Evolutionary conservation across 2,113 vertebrate species (phyloP), one percentile per base, ranked within the genome.

Genomic region (Entelurus aequoreus): DNA sequence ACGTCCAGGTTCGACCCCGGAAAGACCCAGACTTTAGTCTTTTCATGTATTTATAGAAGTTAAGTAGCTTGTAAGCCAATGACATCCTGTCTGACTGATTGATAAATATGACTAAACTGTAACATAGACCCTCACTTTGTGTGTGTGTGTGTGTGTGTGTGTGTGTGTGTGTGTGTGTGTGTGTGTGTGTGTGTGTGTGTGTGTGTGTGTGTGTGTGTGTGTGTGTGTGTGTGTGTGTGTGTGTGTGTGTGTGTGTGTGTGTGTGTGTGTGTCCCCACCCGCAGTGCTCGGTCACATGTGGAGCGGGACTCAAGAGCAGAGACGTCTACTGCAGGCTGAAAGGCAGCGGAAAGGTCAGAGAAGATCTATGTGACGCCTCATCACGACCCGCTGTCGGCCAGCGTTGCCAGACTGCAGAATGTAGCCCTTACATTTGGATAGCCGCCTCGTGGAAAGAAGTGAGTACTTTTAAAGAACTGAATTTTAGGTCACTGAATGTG

Each of bases 201-300:
- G 40, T 42, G 7, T 42, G 28, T 28, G 28, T 28, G 28, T 42
- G 40, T 42, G 40, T 10, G 7, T 42, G 40, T 42, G 40, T 42
- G 6, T 42, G 40, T 42, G 40, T 9, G 40, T 42, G 40, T 42
- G 40, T 42, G 40, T 42, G 7, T 42, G 28, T 28, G 28, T 28
- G 28, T 42, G 40, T 42, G 40, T 10, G 7, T 42, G 40, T 42
- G 40, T 42, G 6, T 42, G 40, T 42, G 40, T 9, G 40, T 42
- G 40, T 42, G 40, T 49, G 16, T 35, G 40, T 68, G 35, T 68
- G 15, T 78, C 28, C 66, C 42, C 54, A 68, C 69, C 5, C 2
- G 9, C 35, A 98, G 96, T 98, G 96, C 57, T 96, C 95, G 5
- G 90, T 86, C 21, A 93, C 92, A 74, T 98, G 95, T 60, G 95